A percentile compares a stretch with the other conserved stretches of the same genome.
Evolutionary conservation across 1,140 invertebrate genomes (phyloP).

Genomic region (Zelostemma sp.): DNA sequence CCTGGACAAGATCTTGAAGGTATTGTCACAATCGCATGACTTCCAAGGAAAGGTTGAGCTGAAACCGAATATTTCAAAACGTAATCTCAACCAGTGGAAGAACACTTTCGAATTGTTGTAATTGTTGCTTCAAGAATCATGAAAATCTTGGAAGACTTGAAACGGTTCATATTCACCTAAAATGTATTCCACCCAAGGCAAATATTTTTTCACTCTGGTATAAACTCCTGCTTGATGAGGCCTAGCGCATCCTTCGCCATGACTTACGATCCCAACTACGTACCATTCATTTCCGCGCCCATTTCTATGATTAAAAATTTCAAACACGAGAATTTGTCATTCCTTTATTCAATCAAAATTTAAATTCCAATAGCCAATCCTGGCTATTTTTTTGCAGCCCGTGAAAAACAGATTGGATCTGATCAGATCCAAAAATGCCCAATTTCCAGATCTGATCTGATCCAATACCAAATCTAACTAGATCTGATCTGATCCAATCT

Average conservation of each 20-base stretch:
- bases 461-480: no score
- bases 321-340: no score
- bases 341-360: no score
- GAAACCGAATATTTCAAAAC: not conserved
- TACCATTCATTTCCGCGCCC: conserved; percentile 68
- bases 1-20: conserved; percentile 67
- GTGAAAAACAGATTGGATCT: no score
- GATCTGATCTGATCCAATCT: no score
- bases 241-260: conserved; percentile 85
- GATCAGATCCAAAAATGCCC: no score
- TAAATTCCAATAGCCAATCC: no score
- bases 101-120: no score
- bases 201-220: conserved; percentile 79
- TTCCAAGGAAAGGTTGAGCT: conserved; percentile 10
- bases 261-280: conserved; percentile 82
- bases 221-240: conserved; percentile 86
- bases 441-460: no score
- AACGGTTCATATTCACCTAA: not conserved
- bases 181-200: not conserved
- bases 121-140: no score
- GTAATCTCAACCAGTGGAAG: not conserved
- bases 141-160: no score
- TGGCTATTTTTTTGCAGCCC: no score
- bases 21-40: not conserved
- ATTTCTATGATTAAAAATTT: not conserved